Base-by-base conservation (phyloP, 2,113 vertebrate genomes). In the Beaufortia kweichowensis region DNA sequence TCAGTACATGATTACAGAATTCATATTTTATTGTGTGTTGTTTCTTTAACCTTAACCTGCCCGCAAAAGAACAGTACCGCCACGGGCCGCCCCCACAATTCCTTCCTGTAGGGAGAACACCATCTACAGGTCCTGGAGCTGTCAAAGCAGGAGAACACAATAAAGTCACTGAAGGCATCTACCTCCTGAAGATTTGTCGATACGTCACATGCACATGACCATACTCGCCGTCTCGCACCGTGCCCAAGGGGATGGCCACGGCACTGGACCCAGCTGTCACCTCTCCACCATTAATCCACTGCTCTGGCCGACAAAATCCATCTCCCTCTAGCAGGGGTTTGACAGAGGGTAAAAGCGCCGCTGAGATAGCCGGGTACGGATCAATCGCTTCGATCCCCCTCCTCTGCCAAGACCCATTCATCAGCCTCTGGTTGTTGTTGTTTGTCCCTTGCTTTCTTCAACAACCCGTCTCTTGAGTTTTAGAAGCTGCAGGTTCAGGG, bases 311-410 rank as follows among this genome's bases (percentile, higher is more conserved):
- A 91, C 86, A 85, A 85, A 90, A 91, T 92, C 90, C 89, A 87
- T 92, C 90, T 90, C 90, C 87, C 88, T 81, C 83, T 57, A 82
- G 89, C 89, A 86, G 83, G 87, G 86, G 85, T 89, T 87, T 90
- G 92, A 92, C 90, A 91, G 90, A 87, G 86, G 87, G 87, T 90
- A 92, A 90, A 91, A 93, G 88, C 87, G 86, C 86, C 84, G 84
- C 88, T 88, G 88, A 91, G 89, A 90, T 90, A 90, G 86, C 82
- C 76, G 78, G 85, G 73, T 50, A 72, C 29, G 41, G 88, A 92
- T 92, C 91, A 90, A 92, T 91, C 83, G 79, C 85, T 92, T 92
- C 89, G 90, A 92, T 91, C 85, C 81, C 69, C 46, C 81, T 86
- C 85, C 82, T 84, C 79, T 87, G 89, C 86, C 88, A 79, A 81